Percentiles rank a stretch among this genome's conserved stretches.
Conservation (phyloP, 1,140 invertebrate genomes). For the Drosophila tristis region DNA sequence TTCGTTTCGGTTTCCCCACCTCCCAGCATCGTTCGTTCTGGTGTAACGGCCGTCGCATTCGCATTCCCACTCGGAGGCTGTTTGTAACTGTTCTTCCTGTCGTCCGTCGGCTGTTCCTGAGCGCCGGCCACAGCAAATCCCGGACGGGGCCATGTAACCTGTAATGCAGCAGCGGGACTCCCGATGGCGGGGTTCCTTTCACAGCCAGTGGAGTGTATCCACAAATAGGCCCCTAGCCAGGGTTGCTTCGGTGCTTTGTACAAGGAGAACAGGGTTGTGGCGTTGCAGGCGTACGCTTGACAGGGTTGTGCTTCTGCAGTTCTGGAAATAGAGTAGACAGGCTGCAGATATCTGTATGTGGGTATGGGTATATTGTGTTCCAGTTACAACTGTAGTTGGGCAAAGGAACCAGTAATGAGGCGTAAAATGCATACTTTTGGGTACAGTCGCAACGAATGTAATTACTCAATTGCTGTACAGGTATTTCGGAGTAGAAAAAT, state of each 20-base stretch:
- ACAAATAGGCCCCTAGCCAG: neutral
- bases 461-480: conserved; percentile 18
- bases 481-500: no score
- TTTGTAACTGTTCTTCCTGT: neutral
- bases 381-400: neutral
- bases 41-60: conserved; percentile 11
- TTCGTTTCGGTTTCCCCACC: conserved; percentile 1
- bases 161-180: conserved; percentile 14
- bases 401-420: neutral
- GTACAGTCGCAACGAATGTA: conserved; percentile 24
- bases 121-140: conserved; percentile 62
- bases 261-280: no score
- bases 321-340: neutral
- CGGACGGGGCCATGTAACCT: conserved; percentile 57
- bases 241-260: neutral
- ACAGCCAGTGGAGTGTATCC: neutral
- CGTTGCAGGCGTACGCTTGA: no score
- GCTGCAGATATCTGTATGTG: neutral
- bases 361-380: neutral
- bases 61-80: conserved; percentile 5
- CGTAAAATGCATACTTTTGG: no score
- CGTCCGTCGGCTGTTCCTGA: conserved; percentile 38
- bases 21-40: conserved; percentile 8
- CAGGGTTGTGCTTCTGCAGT: no score
- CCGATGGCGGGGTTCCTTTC: no score